Base-by-base conservation (phyloP, 1,140 invertebrate genomes). In the Dinoponera quadriceps region DNA sequence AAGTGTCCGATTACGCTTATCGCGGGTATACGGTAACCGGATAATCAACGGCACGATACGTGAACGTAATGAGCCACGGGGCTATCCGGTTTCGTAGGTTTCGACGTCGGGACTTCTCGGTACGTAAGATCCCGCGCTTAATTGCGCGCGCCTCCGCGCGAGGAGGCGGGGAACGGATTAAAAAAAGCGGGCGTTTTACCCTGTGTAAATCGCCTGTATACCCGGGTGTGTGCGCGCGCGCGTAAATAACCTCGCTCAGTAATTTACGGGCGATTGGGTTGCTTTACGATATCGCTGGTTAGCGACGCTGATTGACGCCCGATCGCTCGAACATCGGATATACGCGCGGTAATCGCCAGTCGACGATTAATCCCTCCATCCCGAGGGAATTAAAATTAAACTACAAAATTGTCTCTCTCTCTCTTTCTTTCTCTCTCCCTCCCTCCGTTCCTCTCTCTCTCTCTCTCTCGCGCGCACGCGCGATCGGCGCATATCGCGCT, bases 251-350 rank as follows among this genome's bases (percentile, higher is more conserved):
- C 38, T 73, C 57, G 57, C 71, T 60, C n/a, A 22, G 54, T 82
- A 81, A 85, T 86, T 86, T 85, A 86, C 75, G 20, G 69, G n/a
- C 49, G 75, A 86, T 85, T 48, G 83, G 27, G 57, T n/a, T n/a
- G 49, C 33, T 80, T 59, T 49, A 44, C 74, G 75, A 73, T 81
- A 81, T 85, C 74, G 83, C 62, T 59, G 22, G 48, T 84, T 69
- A 72, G 49, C 51, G 38, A 48, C 74, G 83, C n/a, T 82, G 85
- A 86, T 86, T 86, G 85, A 86, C 85, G 78, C 81, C 66, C 65
- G 54, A 83, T 48, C 81, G 84, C 18, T 77, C 71, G 48, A 71
- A 44, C 84, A 48, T 25, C 22, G 49, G 33, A 66, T 65, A 62
- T 38, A 71, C 54, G 71, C 82, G 57, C 7, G 22, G 73, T 44